Percentiles rank a stretch among this genome's conserved stretches.
These are phyloP conservation scores for Willowsia nigromaculata DNA, from an alignment of 2,888 invertebrate species.

Conservation along the genomic window DNA sequence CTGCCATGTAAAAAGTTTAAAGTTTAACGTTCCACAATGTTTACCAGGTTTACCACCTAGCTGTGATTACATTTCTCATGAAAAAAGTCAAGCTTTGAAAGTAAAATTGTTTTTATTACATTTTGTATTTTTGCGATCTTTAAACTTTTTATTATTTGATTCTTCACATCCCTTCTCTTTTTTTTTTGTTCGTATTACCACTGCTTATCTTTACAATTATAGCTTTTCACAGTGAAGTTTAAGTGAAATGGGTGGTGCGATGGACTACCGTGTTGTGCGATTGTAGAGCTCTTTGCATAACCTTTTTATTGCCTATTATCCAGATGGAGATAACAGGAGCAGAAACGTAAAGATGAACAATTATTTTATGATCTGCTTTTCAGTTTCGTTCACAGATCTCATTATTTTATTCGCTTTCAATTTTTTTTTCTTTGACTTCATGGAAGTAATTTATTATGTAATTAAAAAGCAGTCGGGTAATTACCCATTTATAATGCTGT, in stretches of 20 bases:
- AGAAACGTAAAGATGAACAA: neutral
- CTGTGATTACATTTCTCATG: no score
- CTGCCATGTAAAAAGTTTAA: neutral
- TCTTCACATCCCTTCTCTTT: neutral
- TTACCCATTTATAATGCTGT: neutral
- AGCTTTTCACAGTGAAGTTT: neutral
- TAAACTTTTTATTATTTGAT: neutral
- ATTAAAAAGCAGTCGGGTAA: constrained; percentile 32
- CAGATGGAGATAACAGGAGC: neutral
- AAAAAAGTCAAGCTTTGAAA: neutral
- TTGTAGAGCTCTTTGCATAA: neutral
- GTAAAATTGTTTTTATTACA: neutral
- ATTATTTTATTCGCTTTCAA: neutral
- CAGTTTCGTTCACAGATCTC: constrained; percentile 19
- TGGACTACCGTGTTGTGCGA: neutral
- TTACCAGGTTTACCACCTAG: neutral
- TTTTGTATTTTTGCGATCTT: neutral
- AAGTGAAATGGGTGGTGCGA: neutral
- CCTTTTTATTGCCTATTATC: no score
- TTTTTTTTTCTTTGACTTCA: no score
- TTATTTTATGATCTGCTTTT: neutral
- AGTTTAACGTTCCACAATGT: neutral
- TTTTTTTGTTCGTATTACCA: neutral
- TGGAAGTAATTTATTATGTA: constrained; percentile 32
- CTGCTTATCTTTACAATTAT: neutral